phyloP scores from a whole-genome alignment of 1,140 invertebrate genomes.

The Lineus longissimus region DNA sequence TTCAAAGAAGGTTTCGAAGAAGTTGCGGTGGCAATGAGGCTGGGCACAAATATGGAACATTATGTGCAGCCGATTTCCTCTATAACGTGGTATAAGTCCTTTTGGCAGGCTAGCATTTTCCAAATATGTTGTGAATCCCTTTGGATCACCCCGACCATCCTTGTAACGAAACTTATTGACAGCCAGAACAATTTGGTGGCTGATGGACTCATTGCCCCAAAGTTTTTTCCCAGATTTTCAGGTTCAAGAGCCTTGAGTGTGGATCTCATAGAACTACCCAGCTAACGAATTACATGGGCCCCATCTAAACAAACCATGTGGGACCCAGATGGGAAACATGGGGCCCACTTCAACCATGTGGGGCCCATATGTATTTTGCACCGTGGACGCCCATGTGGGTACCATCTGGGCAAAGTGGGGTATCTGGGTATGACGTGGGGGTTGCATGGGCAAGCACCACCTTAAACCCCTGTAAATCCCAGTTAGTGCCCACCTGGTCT shows the following conservation, averaged over 20 bases:
- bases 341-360: no score
- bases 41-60: slow-evolving; percentile 11
- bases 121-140: slow-evolving; percentile 13
- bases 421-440: no score
- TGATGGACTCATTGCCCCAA: neutral
- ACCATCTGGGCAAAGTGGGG: no score
- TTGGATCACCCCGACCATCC: slow-evolving; percentile 15
- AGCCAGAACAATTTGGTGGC: neutral
- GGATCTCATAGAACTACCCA: neutral
- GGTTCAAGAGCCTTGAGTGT: neutral
- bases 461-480: no score
- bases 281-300: no score
- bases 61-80: slow-evolving; percentile 12
- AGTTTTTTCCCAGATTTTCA: neutral
- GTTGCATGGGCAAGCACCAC: no score
- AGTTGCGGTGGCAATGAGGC: neutral
- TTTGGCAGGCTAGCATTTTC: slow-evolving; percentile 1
- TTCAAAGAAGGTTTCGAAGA: neutral
- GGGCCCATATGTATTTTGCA: no score
- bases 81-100: slow-evolving; percentile 13
- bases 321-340: no score
- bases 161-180: slow-evolving; percentile 13
- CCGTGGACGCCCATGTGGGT: no score
- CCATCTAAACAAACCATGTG: no score
- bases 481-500: no score